Conservation (phyloP, 1,140 invertebrate genomes). For the Odontomachus brunneus region DNA sequence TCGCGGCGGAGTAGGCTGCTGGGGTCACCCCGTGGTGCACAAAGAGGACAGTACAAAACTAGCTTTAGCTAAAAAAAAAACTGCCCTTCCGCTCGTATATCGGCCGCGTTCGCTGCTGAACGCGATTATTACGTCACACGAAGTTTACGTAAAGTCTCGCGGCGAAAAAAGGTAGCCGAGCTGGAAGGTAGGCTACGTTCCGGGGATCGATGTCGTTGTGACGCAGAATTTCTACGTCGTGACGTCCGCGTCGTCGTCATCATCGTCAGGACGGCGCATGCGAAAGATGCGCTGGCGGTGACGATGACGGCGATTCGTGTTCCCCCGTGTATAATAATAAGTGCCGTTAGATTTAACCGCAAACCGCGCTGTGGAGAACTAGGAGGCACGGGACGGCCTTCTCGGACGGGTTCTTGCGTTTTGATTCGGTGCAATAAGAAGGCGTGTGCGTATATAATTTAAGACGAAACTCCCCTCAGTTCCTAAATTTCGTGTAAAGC, state of each 20-base stretch:
- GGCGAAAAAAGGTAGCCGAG: slow-evolving; percentile 22
- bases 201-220: slow-evolving; percentile 53
- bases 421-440: slow-evolving; percentile 79
- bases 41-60: slow-evolving; percentile 61
- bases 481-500: slow-evolving; percentile 75
- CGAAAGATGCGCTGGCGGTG: slow-evolving; percentile 6
- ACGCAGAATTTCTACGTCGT: slow-evolving; percentile 50
- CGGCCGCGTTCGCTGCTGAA: slow-evolving; percentile 52
- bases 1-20: slow-evolving; percentile 44
- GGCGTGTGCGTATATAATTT: slow-evolving; percentile 70
- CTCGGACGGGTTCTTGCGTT: slow-evolving; percentile 64
- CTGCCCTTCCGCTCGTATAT: slow-evolving; percentile 53
- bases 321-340: slow-evolving; percentile 64
- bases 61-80: slow-evolving; percentile 34
- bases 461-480: slow-evolving; percentile 75
- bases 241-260: slow-evolving; percentile 10
- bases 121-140: slow-evolving; percentile 48
- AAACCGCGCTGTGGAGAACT: slow-evolving; percentile 46
- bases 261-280: slow-evolving; percentile 20
- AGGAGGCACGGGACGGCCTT: slow-evolving; percentile 45
- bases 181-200: slow-evolving; percentile 33
- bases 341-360: slow-evolving; percentile 72
- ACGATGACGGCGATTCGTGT: slow-evolving; percentile 41
- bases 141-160: slow-evolving; percentile 35
- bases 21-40: slow-evolving; percentile 52